Conservation (phyloP, 2,797 vertebrate genomes). For the Astyanax mexicanus region DNA sequence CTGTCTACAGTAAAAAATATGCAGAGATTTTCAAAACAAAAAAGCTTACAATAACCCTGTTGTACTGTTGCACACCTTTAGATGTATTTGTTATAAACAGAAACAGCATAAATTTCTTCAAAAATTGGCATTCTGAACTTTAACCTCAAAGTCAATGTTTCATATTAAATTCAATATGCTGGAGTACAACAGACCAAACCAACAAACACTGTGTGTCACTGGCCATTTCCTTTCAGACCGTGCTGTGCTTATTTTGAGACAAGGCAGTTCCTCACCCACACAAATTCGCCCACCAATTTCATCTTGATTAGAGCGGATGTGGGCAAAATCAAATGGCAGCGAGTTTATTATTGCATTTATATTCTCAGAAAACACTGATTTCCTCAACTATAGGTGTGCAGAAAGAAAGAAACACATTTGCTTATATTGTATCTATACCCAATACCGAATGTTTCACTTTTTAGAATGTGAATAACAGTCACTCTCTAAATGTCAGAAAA, state of each 20-base stretch:
- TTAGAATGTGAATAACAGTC: not conserved
- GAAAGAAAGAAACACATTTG: not conserved
- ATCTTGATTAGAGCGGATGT: not conserved
- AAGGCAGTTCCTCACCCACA: not conserved
- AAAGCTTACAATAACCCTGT: too few relatives aligned
- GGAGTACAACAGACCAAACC: not conserved
- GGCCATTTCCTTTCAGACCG: not conserved
- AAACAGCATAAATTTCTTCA: not conserved
- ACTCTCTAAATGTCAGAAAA: not conserved
- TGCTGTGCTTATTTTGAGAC: not conserved
- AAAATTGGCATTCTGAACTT: not conserved
- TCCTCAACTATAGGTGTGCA: not conserved
- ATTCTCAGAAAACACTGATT: not conserved
- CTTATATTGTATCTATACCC: not conserved
- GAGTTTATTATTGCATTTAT: not conserved
- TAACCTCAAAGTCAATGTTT: not conserved
- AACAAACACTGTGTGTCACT: not conserved
- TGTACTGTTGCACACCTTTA: too few relatives aligned
- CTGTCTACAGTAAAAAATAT: too few relatives aligned
- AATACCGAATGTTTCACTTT: not conserved
- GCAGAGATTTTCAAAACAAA: too few relatives aligned
- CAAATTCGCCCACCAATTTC: conserved; percentile 2
- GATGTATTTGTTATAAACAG: not conserved
- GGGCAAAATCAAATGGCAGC: not conserved
- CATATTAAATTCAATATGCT: not conserved